phyloP scores from a whole-genome alignment of 1,140 invertebrate species.

The Drosophila ohnishii region DNA sequence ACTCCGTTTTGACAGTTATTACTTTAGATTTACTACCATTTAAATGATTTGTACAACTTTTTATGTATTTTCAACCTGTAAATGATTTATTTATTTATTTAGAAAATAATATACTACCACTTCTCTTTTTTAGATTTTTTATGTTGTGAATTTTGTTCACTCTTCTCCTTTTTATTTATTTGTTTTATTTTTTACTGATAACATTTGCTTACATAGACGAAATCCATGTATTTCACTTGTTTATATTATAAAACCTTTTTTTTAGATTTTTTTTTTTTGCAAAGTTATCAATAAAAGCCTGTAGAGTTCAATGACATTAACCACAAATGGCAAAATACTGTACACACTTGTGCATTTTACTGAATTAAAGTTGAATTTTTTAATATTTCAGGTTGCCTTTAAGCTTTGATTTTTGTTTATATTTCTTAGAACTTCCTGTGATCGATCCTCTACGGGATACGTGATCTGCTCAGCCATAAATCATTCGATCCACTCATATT shows the following conservation, averaged over 20 bases:
- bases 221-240: slow-evolving; percentile 6
- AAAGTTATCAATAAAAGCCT: slow-evolving; percentile 51
- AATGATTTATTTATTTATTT: not conserved
- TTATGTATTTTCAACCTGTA: not conserved
- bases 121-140: not conserved
- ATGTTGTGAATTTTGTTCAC: not conserved
- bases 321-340: not conserved
- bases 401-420: not conserved
- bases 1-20: not conserved
- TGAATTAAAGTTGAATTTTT: not conserved
- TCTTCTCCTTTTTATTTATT: not conserved
- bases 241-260: slow-evolving; percentile 32
- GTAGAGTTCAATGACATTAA: slow-evolving; percentile 55
- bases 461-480: slow-evolving; percentile 18
- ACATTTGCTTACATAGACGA: slow-evolving; percentile 31
- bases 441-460: slow-evolving; percentile 10
- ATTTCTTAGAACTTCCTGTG: slow-evolving; percentile 8
- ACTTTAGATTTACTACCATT: not conserved
- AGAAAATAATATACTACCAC: not conserved
- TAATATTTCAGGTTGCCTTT: not conserved
- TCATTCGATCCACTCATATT: slow-evolving; percentile 54
- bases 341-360: not conserved
- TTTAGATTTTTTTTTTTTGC: slow-evolving; percentile 34
- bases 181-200: slow-evolving; percentile 35
- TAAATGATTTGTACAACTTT: not conserved